Evolutionary conservation across 1,140 invertebrate genomes (phyloP), one percentile per base, ranked within the genome.

Genomic region (Stenopsyche tienmushanensis): DNA sequence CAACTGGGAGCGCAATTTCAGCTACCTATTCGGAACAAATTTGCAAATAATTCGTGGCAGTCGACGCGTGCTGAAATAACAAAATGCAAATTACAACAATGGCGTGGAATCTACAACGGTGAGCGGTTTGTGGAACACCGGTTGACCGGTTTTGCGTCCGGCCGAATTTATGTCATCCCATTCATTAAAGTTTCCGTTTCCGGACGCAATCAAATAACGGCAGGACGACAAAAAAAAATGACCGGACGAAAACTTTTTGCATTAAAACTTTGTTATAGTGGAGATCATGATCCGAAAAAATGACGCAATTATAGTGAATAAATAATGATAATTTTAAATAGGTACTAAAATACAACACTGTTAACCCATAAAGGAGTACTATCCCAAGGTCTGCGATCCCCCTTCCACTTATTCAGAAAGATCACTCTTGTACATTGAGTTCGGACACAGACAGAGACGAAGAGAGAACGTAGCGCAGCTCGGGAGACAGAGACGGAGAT

Each of bases 101-200:
- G 44, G 7, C n/a, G 44, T 7, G 44, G 5, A 5, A 13, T 5
- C 10, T 5, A 13, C 7, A 20, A 5, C 8, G 44, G 44, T 47
- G 3, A 13, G 13, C 5, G 29, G 13, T 18, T 8, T 8, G 44
- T 15, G 44, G 8, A 5, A 5, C 10, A 7, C 5, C 44, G 44
- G 8, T 47, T 18, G 44, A 47, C 44, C 44, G 44, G 44, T 47
- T 47, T 47, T 15, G 44, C 44, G 44, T 47, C 44, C 44, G 44
- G 8, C 17, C 44, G 5, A 47, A 47, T 47, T 47, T 47, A 20
- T 20, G 44, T 47, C 44, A 47, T 47, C 10, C 44, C 44, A 20
- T 47, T 47, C 44, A 20, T 47, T 47, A 47, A 47, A 47, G 18
- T 47, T 47, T 47, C 44, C 44, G 44, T 47, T 47, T 47, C 44